Percentiles rank a stretch among this genome's conserved stretches.
Conservation (phyloP, 2,888 invertebrate species). For the Chalcis sispes region DNA sequence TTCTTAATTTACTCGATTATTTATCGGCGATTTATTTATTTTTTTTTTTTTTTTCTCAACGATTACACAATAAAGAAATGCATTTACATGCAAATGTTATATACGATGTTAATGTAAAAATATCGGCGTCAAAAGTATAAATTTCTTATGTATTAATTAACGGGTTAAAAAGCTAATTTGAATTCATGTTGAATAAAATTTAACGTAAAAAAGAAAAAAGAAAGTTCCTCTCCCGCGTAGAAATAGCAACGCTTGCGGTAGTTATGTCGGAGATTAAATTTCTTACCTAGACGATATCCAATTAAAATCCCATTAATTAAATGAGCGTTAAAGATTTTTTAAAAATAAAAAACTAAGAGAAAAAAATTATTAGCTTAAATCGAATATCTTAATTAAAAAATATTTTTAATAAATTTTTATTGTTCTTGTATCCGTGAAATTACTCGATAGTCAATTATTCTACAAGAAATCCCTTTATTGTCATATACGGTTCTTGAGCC, state of each 20-base stretch:
- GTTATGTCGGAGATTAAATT: constrained; percentile 20
- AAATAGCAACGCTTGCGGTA: not conserved
- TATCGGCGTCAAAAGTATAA: not conserved
- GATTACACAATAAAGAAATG: not conserved
- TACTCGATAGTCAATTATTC: not conserved
- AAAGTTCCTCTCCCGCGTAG: not conserved
- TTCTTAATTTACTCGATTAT: constrained; percentile 1
- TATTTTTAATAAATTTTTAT: not conserved
- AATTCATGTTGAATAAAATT: constrained; percentile 7
- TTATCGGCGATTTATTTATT: not conserved
- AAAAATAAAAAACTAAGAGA: constrained; percentile 13
- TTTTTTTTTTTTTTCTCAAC: not conserved
- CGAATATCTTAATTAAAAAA: too few relatives aligned
- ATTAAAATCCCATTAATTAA: constrained; percentile 40
- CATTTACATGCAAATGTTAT: not conserved
- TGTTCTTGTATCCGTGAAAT: not conserved
- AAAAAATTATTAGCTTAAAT: too few relatives aligned
- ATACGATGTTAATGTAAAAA: not conserved
- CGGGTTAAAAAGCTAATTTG: not conserved
- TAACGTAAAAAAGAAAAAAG: not conserved
- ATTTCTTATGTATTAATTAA: constrained; percentile 6
- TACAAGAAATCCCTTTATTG: constrained; percentile 34
- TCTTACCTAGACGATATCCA: constrained; percentile 27
- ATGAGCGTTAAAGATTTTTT: constrained; percentile 24
- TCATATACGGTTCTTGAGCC: constrained; percentile 27